Evolutionary conservation across 2,113 vertebrate species (phyloP).

Genomic region (Rhabdomys dilectus): DNA sequence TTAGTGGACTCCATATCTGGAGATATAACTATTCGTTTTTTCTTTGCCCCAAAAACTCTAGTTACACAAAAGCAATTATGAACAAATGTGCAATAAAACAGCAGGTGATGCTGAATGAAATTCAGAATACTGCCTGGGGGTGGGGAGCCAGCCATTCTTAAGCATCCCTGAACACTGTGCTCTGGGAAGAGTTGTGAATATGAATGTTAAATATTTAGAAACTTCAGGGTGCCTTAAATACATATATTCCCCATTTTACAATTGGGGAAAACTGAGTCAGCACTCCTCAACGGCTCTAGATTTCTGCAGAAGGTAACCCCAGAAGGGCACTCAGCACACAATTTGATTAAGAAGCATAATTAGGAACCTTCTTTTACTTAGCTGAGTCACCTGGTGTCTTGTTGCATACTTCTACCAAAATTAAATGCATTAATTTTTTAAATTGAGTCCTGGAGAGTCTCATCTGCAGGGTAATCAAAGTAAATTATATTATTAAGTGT

Average conservation of each 20-base stretch:
- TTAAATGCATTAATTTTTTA: constrained; percentile 77
- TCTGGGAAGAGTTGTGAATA: constrained; percentile 66
- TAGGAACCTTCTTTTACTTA: constrained; percentile 59
- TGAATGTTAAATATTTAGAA: constrained; percentile 79
- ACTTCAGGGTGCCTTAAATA: constrained; percentile 43
- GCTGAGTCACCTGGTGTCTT: constrained; percentile 64
- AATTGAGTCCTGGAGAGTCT: constrained; percentile 68
- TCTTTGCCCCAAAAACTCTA: constrained; percentile 78
- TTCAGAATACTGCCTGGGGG: constrained; percentile 63
- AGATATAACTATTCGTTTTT: constrained; percentile 80
- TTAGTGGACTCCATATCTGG: constrained; percentile 74
- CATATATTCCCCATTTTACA: constrained; percentile 37
- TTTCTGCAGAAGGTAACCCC: constrained; percentile 59
- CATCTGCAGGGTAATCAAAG: constrained; percentile 59
- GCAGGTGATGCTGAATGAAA: constrained; percentile 81
- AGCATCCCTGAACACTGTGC: constrained; percentile 56
- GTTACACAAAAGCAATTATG: constrained; percentile 85
- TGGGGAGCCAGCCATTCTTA: constrained; percentile 61
- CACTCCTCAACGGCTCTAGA: not conserved
- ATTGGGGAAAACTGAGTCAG: constrained; percentile 71
- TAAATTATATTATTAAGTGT: constrained; percentile 79
- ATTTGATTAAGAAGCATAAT: constrained; percentile 73
- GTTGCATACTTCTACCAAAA: constrained; percentile 62
- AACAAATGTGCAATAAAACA: constrained; percentile 84
- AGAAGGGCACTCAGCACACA: constrained; percentile 54